Conservation (phyloP, 2,797 vertebrate genomes). For the Alcedo quadribrachys region DNA sequence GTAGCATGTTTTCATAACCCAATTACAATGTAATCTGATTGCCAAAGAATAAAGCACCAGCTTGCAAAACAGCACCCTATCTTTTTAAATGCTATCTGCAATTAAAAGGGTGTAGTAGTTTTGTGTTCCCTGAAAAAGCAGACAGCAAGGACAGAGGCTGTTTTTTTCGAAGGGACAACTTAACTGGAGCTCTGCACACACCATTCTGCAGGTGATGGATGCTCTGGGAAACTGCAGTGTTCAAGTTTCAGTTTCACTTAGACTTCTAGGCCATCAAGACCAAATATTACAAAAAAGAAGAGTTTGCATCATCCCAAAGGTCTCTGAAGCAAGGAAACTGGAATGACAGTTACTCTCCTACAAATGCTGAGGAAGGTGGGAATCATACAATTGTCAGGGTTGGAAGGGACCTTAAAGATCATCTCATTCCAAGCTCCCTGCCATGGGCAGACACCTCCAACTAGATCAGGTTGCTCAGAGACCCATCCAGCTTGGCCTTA, state of each 20-base stretch:
- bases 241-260: not conserved
- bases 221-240: fast-evolving
- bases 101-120: not conserved
- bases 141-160: not conserved
- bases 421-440: too few species aligned
- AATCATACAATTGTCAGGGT: not conserved
- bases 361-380: not conserved
- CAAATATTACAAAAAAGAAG: not conserved
- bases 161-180: not conserved
- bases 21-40: not conserved
- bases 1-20: not conserved
- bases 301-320: not conserved
- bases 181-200: not conserved
- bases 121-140: not conserved
- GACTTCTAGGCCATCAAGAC: not conserved
- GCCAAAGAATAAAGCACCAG: not conserved
- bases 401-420: too few species aligned
- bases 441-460: too few species aligned
- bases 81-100: not conserved
- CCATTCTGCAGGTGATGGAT: not conserved
- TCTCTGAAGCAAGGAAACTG: not conserved
- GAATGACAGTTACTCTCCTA: not conserved
- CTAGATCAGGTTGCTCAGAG: too few species aligned
- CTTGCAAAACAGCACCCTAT: not conserved
- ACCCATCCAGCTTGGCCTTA: too few species aligned